Evolutionary conservation across 2,113 vertebrate species (phyloP).

Genomic region (Eptatretus burgeri): DNA sequence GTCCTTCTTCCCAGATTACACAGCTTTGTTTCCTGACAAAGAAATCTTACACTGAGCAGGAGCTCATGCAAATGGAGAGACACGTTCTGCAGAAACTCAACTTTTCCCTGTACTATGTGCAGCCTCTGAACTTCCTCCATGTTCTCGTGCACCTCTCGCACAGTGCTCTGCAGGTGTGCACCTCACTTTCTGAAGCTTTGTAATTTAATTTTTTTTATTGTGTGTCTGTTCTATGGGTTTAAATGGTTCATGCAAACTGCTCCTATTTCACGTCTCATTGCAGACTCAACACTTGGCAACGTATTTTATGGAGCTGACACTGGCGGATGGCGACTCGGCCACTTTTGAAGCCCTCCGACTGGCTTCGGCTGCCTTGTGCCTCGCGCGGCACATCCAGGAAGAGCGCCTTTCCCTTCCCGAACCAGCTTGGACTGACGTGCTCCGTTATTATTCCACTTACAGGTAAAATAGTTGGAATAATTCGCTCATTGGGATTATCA

Average conservation of each 20-base stretch:
- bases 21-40: constrained; percentile 42
- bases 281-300: constrained; percentile 19
- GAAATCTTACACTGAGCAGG: constrained; percentile 24
- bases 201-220: too few species aligned
- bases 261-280: too few species aligned
- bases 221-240: too few species aligned
- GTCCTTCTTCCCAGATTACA: constrained; percentile 18
- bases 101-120: constrained; percentile 28
- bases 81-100: constrained; percentile 24
- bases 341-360: constrained; percentile 24
- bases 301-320: constrained; percentile 41
- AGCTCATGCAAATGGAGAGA: constrained; percentile 37
- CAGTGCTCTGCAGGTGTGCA: neutral
- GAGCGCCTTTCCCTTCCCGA: constrained; percentile 16
- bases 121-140: constrained; percentile 28
- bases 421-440: constrained; percentile 13
- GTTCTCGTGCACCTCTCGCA: constrained; percentile 14
- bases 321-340: constrained; percentile 29
- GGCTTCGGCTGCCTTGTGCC: constrained; percentile 26
- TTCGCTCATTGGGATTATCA: too few species aligned
- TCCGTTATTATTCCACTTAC: constrained; percentile 2
- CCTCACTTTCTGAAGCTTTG: neutral
- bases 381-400: constrained; percentile 23
- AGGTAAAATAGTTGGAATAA: neutral
- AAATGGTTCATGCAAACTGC: too few species aligned